These are phyloP conservation scores for Shargacucullia verbasci DNA, from an alignment of 2,888 invertebrate species.

Conservation along the genomic window DNA sequence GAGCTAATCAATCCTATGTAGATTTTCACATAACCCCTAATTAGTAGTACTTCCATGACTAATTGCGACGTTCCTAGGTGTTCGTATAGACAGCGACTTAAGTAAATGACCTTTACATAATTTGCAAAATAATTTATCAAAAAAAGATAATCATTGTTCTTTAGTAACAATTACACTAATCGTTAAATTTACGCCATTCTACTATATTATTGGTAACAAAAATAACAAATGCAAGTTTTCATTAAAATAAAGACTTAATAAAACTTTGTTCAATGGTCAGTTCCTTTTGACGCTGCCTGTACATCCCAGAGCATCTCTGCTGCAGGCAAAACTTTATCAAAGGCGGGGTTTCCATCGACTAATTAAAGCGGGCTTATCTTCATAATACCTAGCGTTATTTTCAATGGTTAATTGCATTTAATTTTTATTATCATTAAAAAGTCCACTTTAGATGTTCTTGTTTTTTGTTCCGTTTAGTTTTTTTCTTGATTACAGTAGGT, in stretches of 20 bases:
- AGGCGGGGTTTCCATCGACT: constrained; percentile 12
- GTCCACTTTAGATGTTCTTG: not conserved
- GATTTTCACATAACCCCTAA: constrained; percentile 4
- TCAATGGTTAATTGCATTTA: not conserved
- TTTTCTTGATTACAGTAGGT: constrained; percentile 11
- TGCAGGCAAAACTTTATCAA: constrained; percentile 23
- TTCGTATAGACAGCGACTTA: no score
- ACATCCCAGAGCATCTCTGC: not conserved
- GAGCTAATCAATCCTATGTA: not conserved
- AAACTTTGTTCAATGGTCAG: no score
- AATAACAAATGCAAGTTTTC: no score
- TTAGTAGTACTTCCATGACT: constrained; percentile 6
- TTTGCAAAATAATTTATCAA: no score
- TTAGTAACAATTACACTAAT: no score
- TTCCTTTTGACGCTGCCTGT: no score
- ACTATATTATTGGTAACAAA: no score
- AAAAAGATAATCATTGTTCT: no score
- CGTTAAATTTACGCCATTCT: no score
- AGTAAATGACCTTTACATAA: no score
- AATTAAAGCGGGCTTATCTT: constrained; percentile 6
- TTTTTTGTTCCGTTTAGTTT: constrained; percentile 3
- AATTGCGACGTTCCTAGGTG: not conserved
- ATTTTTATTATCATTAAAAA: constrained; percentile 5
- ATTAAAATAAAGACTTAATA: no score
- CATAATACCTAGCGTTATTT: constrained; percentile 1